Evolutionary conservation across 2,797 vertebrate genomes (phyloP).

Genomic region (Ambastaia sidthimunki): DNA sequence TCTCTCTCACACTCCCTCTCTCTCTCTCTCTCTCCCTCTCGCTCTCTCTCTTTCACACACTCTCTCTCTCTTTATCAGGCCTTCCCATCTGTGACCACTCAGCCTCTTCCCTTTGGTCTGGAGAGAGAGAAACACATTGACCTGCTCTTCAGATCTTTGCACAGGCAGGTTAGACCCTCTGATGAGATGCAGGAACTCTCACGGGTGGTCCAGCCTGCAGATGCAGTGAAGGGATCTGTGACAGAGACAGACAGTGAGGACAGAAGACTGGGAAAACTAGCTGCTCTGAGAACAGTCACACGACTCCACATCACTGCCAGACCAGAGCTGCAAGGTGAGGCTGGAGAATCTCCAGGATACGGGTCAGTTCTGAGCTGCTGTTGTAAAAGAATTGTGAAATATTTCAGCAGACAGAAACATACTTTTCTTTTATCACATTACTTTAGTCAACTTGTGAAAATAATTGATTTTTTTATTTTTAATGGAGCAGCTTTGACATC

Average conservation of each 20-base stretch:
- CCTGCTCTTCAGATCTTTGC: conserved; percentile 71
- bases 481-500: no score
- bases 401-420: no score
- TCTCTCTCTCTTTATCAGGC: conserved; percentile 29
- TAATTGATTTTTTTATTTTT: no score
- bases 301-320: conserved; percentile 76
- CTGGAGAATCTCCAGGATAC: not conserved
- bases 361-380: no score
- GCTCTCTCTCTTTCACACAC: not conserved
- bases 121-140: conserved; percentile 83
- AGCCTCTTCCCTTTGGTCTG: conserved; percentile 78
- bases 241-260: conserved; percentile 24
- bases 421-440: no score
- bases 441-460: no score
- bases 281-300: conserved; percentile 70
- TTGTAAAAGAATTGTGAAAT: no score
- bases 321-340: conserved; percentile 78
- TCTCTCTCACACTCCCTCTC: not conserved
- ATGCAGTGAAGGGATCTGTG: conserved; percentile 4
- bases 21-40: not conserved
- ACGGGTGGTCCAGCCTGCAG: conserved; percentile 42
- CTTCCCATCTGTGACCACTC: conserved; percentile 77
- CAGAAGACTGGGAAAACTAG: conserved; percentile 61
- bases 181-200: conserved; percentile 54
- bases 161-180: conserved; percentile 57